Evolutionary conservation across 1,140 invertebrate genomes (phyloP).

Genomic region (Thaumatotibia leucotreta): DNA sequence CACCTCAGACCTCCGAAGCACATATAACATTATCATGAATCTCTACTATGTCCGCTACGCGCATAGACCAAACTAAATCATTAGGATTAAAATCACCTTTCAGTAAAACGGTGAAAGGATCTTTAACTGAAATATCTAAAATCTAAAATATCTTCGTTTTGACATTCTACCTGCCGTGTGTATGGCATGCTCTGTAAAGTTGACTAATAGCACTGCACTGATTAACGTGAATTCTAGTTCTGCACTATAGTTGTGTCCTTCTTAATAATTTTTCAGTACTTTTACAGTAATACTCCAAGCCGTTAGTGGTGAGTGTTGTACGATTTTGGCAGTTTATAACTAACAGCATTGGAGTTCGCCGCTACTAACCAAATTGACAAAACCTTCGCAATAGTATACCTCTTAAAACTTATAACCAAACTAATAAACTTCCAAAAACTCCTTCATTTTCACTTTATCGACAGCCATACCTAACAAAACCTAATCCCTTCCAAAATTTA

Average conservation of each 20-base stretch:
- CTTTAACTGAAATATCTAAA: constrained; percentile 21
- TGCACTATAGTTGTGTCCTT: constrained; percentile 9
- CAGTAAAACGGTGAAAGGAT: constrained; percentile 24
- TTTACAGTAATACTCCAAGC: constrained; percentile 64
- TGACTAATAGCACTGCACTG: constrained; percentile 72
- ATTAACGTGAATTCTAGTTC: constrained; percentile 36
- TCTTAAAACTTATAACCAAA: neutral
- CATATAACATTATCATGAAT: constrained; percentile 6
- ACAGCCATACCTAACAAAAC: neutral
- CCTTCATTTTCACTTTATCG: neutral
- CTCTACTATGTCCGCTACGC: constrained; percentile 10
- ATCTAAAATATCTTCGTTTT: constrained; percentile 65
- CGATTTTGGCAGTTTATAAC: constrained; percentile 57
- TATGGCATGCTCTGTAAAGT: constrained; percentile 57
- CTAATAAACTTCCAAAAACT: neutral
- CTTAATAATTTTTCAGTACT: constrained; percentile 54
- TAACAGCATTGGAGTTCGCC: constrained; percentile 53
- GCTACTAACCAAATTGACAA: constrained; percentile 40
- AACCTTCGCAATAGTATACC: neutral
- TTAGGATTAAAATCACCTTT: constrained; percentile 19
- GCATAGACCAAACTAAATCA: constrained; percentile 5
- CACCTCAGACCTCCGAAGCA: constrained; percentile 23
- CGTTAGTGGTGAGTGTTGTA: constrained; percentile 73
- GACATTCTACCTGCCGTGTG: constrained; percentile 55
- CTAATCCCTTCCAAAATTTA: neutral